These are phyloP conservation scores for Myotis findleyi DNA, from an alignment of 2,797 vertebrate species.

Conservation along the genomic window DNA sequence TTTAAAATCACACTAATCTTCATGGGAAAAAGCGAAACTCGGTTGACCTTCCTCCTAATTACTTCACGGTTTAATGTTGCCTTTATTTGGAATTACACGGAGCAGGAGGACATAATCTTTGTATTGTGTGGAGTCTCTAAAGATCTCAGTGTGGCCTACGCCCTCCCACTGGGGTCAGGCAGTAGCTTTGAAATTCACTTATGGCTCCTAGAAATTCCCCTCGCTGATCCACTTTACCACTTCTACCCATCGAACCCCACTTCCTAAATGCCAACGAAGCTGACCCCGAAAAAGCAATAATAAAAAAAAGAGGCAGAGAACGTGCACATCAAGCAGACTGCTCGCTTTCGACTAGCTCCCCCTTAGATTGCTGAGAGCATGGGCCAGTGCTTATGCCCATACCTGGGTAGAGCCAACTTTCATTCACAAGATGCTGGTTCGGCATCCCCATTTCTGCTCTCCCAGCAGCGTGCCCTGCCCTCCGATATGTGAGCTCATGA, in stretches of 20 bases:
- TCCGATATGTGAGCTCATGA: neutral
- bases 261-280: neutral
- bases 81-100: slow-evolving; percentile 55
- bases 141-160: neutral
- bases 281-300: neutral
- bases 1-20: slow-evolving; percentile 17
- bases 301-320: neutral
- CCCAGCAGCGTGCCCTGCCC: neutral
- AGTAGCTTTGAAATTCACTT: slow-evolving; percentile 3
- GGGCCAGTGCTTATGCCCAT: neutral
- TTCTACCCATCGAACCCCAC: neutral
- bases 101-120: neutral
- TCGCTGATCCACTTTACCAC: neutral
- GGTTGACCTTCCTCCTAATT: slow-evolving; percentile 3
- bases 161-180: neutral
- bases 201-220: neutral
- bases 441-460: neutral
- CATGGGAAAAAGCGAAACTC: slow-evolving; percentile 2
- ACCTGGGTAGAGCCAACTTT: neutral
- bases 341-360: neutral
- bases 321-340: neutral
- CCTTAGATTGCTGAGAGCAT: neutral
- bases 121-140: neutral
- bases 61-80: slow-evolving; percentile 37
- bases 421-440: slow-evolving; percentile 19